Evolutionary conservation across 2,888 invertebrate genomes (phyloP).

Genomic region (Blastobasis lacticolella): DNA sequence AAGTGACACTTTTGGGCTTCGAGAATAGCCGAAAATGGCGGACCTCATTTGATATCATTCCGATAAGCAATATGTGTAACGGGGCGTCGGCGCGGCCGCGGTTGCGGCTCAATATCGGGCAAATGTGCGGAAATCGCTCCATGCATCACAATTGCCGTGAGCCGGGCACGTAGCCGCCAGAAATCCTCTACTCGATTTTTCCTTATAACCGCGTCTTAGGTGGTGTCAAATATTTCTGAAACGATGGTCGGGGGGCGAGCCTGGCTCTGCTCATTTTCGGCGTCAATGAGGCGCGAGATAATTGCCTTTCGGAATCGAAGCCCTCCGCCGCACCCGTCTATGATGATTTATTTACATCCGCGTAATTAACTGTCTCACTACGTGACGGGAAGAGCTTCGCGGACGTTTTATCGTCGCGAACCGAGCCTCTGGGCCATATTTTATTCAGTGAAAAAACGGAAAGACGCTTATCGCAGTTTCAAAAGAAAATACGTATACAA

Average conservation of each 20-base stretch:
- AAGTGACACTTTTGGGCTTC: constrained; percentile 36
- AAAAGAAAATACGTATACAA: constrained; percentile 61
- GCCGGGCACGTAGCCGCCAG: constrained; percentile 52
- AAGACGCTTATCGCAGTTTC: constrained; percentile 60
- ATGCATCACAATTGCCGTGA: constrained; percentile 58
- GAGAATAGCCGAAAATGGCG: constrained; percentile 47
- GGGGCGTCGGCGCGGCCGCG: constrained; percentile 35
- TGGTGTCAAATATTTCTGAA: constrained; percentile 55
- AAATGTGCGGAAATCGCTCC: constrained; percentile 56
- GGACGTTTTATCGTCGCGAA: constrained; percentile 61
- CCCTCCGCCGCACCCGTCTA: constrained; percentile 61
- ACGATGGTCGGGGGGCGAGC: constrained; percentile 35
- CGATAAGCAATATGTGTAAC: constrained; percentile 55
- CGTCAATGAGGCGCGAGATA: constrained; percentile 70
- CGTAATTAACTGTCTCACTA: constrained; percentile 73
- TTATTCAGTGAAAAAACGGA: constrained; percentile 59
- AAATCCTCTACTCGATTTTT: constrained; percentile 57
- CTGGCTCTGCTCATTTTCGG: constrained; percentile 55
- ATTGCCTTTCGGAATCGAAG: constrained; percentile 69
- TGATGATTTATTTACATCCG: constrained; percentile 74
- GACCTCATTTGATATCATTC: constrained; percentile 52
- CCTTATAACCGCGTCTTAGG: constrained; percentile 54
- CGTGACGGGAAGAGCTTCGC: constrained; percentile 68
- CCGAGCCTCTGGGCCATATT: constrained; percentile 56
- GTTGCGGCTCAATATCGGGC: constrained; percentile 46